phyloP scores from a whole-genome alignment of 2,797 vertebrate species.

The Lepilemur septentrionalis region DNA sequence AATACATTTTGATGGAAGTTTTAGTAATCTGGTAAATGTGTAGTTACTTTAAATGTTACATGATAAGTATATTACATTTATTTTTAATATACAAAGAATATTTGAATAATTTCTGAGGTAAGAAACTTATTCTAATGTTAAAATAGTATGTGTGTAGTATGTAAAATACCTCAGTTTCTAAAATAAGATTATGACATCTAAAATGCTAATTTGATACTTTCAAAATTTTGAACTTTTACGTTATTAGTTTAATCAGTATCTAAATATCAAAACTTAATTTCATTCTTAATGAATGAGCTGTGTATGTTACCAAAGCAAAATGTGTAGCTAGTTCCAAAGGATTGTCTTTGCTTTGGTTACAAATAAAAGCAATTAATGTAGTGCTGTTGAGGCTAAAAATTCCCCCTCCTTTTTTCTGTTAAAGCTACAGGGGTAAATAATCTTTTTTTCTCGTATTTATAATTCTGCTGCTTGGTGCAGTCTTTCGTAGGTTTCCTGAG shows the following conservation, averaged over 20 bases:
- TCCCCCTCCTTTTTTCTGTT: not conserved
- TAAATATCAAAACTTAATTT: not conserved
- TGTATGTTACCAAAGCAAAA: not conserved
- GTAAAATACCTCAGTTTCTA: constrained; percentile 14
- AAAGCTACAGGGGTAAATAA: not conserved
- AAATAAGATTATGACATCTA: not conserved
- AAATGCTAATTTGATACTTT: constrained; percentile 23
- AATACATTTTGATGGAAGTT: not conserved
- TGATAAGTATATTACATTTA: not conserved
- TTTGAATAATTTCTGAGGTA: constrained; percentile 36
- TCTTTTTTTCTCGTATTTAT: constrained; percentile 35
- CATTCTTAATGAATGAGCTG: not conserved
- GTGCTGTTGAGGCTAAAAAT: not conserved
- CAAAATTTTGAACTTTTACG: not conserved
- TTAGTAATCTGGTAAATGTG: not conserved
- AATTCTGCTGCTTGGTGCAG: constrained; percentile 12
- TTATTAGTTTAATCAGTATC: not conserved
- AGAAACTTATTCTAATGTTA: not conserved
- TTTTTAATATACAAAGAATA: constrained; percentile 32
- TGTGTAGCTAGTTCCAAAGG: not conserved
- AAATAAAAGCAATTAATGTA: not conserved
- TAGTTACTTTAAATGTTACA: not conserved
- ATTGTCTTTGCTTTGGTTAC: constrained; percentile 26
- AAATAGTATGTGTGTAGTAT: not conserved
- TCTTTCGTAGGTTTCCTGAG: constrained; percentile 67